A percentile compares a stretch with the other conserved stretches of the same genome.
Evolutionary conservation across 1,140 invertebrate genomes (phyloP).

Genomic region (Sesamia nonagrioides): DNA sequence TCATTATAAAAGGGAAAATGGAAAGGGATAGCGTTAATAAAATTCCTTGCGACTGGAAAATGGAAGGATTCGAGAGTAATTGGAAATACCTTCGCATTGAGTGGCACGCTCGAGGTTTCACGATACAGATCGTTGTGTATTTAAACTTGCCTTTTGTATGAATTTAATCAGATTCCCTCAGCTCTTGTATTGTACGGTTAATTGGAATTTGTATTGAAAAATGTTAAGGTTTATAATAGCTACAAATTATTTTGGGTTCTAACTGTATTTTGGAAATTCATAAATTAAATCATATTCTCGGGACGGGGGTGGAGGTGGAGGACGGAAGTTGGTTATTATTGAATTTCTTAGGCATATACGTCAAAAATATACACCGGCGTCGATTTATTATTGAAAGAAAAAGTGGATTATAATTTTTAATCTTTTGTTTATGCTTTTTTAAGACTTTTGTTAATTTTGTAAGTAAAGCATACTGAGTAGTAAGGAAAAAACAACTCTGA

Average conservation of each 20-base stretch:
- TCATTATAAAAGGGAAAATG: slow-evolving; percentile 7
- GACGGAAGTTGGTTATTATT: background rate
- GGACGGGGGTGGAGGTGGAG: background rate
- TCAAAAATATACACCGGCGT: background rate
- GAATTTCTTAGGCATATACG: slow-evolving; percentile 3
- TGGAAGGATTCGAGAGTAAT: slow-evolving; percentile 71
- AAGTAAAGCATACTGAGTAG: too few relatives aligned
- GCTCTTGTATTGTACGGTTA: slow-evolving; percentile 57
- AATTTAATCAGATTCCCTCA: slow-evolving; percentile 63
- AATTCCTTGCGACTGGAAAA: slow-evolving; percentile 66
- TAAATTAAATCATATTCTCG: background rate
- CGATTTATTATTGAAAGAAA: slow-evolving; percentile 1
- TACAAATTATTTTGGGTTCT: slow-evolving; percentile 20
- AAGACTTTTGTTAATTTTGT: too few relatives aligned
- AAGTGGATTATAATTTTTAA: background rate
- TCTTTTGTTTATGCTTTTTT: too few relatives aligned
- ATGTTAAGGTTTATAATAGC: slow-evolving; percentile 18
- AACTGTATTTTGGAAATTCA: background rate
- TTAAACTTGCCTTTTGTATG: slow-evolving; percentile 61
- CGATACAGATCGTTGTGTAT: slow-evolving; percentile 56
- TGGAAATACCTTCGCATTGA: slow-evolving; percentile 72
- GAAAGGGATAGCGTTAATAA: slow-evolving; percentile 63
- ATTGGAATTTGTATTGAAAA: slow-evolving; percentile 61
- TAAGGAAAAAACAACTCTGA: too few relatives aligned
- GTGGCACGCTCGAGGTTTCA: slow-evolving; percentile 58